These are phyloP conservation scores for Panulirus ornatus DNA, from an alignment of 1,140 invertebrate genomes.

Conservation along the genomic window DNA sequence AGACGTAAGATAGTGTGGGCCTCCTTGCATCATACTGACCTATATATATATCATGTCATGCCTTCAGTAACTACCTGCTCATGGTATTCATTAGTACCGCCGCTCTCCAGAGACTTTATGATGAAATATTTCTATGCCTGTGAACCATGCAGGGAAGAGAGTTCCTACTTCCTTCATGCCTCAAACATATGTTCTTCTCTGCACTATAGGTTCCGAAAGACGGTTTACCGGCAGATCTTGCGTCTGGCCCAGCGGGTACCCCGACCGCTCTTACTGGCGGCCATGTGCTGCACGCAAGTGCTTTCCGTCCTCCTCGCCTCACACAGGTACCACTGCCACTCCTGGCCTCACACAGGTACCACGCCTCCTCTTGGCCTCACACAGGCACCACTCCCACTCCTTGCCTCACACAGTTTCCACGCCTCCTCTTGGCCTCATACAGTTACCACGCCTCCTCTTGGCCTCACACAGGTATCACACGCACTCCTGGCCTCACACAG, in stretches of 20 bases:
- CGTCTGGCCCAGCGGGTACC: neutral
- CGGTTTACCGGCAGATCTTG: neutral
- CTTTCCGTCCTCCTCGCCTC: neutral
- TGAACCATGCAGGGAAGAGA: neutral
- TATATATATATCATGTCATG: neutral
- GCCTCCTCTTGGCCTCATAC: neutral
- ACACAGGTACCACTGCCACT: neutral
- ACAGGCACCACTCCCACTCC: too few relatives aligned
- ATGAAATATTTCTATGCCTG: neutral
- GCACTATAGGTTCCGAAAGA: neutral
- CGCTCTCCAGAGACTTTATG: neutral
- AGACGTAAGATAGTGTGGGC: neutral
- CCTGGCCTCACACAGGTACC: neutral
- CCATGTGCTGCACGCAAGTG: neutral
- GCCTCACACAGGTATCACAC: neutral
- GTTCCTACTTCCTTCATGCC: neutral
- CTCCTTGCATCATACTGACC: neutral
- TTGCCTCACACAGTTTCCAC: neutral
- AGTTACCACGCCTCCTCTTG: neutral
- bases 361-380: neutral
- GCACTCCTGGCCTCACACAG: neutral
- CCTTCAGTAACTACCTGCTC: too few relatives aligned
- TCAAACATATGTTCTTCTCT: neutral
- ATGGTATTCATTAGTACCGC: too few relatives aligned
- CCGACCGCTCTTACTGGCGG: neutral